Base-by-base conservation (phyloP, 2,113 vertebrate genomes). In the Spea multiplicata region DNA sequence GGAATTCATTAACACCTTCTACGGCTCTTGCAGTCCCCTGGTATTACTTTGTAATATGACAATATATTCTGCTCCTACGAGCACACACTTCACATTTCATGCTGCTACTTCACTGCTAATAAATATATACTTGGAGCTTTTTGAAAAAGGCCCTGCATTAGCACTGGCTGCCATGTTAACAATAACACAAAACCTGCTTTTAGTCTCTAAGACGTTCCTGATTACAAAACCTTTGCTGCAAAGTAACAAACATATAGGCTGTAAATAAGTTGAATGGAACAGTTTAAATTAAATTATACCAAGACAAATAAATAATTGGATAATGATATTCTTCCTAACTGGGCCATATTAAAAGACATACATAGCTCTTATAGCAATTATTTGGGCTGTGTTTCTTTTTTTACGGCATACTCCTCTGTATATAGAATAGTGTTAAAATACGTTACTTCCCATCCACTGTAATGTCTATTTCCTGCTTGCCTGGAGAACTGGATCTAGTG, bases 1-100 rank as follows among this genome's bases (percentile, higher is more conserved):
- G 67, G 14, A 77, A 80, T 62, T 73, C 49, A 74, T 65, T 59
- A 83, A 48, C 50, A 80, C 75, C 73, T 80, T 82, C 66, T 66
- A 44, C 65, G 59, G 5, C 14, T 77, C 57, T 30, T 6, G 48
- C 16, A 70, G 79, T 77, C 64, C 57, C 14, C 8, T 76, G 76
- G 82, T 81, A 82, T 76, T 73, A 44, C 78, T 78, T 46, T 64
- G 50, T 55, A 45, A 8, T 17, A 17, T 49, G 67, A 84, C 44
- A 79, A 62, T 7, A 81, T 76, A 55, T 30, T 81, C 72, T 49
- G 81, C 17, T 68, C 52, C 66, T 47, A 8, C 64, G 45, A 74
- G 61, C 45, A 44, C 69, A 66, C 68, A 64, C 57, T 76, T 77
- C 70, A 61, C 52, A 70, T 77, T 65, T 78, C 76, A 72, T 73